Base-by-base conservation (phyloP, 2,113 vertebrate species). In the Todiramphus saurophagus region DNA sequence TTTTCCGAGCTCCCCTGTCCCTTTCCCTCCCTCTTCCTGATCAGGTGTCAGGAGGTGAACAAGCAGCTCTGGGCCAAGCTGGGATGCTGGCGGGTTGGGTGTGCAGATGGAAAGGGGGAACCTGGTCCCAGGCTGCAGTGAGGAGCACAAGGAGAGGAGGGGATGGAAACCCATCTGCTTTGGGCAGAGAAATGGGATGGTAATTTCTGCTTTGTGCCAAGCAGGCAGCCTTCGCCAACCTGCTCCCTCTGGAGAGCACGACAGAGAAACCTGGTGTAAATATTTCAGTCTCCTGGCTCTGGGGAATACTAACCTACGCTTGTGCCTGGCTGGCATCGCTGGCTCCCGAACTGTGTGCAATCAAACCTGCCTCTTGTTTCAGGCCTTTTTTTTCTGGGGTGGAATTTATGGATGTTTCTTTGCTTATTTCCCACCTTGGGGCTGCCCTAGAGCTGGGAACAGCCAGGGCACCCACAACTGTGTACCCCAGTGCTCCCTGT, bases 241-340 rank as follows among this genome's bases (percentile, higher is more conserved):
- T 14, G 10, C 90, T 96, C 91, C 90, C 94, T 94, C 43, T 59
- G 93, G 94, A 93, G 74, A 90, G 56, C 70, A 68, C 10, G 43
- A 37, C 83, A 51, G 84, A 93, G 95, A 94, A 97, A 96, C 91
- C 87, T 84, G 97, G 83, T 11, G 56, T 94, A 95, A 97, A 96
- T 97, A 93, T 95, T 97, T 96, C 17, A 94, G 95, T 92, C 90
- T 94, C 72, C 91, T 39, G 10, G 70, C 95, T 95, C 94, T 30
- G 53, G 89, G 97, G 91, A 97, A 92, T 95, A 89, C 79, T 83
- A 87, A 87, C 94, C 87, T 83, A 39, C 4, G 10, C 87, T 94
- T 78, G 82, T 85, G 94, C 80, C 94, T 95, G 93, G 87, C 96
- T 97, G 94, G 95, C 94, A 89, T 63, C 0, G 5, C 93, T 88